Evolutionary conservation across 2,113 vertebrate genomes (phyloP).

Genomic region (Nipponia nippon): DNA sequence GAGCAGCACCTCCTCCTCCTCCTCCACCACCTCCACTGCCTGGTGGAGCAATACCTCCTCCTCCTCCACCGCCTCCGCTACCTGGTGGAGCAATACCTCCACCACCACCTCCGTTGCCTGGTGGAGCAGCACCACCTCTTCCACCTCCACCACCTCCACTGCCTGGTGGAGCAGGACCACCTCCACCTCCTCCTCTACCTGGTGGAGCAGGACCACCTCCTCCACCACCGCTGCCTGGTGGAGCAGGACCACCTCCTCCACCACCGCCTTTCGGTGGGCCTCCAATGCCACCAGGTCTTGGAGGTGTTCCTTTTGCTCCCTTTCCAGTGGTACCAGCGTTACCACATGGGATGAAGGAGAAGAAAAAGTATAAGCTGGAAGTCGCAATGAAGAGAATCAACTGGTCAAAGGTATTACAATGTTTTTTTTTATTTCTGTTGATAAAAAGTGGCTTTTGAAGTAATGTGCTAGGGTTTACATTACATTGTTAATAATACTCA

Average conservation of each 20-base stretch:
- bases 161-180: neutral
- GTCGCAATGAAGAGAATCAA: conserved; percentile 92
- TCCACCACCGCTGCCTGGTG: conserved; percentile 73
- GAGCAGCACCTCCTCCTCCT: neutral
- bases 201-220: conserved; percentile 66
- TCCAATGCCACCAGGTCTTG: conserved; percentile 58
- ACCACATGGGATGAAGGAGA: conserved; percentile 90
- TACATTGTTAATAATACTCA: neutral
- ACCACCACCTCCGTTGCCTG: rapidly evolving
- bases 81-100: neutral
- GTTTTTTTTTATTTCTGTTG: neutral
- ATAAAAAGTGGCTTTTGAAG: neutral
- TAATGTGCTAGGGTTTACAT: neutral
- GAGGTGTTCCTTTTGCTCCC: conserved; percentile 27
- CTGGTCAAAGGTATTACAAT: conserved; percentile 89
- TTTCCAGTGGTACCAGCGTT: neutral
- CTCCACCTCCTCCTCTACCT: conserved; percentile 72
- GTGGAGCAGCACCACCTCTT: conserved; percentile 45
- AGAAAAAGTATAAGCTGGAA: conserved; percentile 90
- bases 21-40: neutral
- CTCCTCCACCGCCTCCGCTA: rapidly evolving
- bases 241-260: conserved; percentile 69
- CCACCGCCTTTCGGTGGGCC: conserved; percentile 58
- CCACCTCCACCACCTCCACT: conserved; percentile 79
- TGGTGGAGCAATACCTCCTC: rapidly evolving